Percentiles rank a stretch among this genome's conserved stretches.
Evolutionary conservation across 2,888 invertebrate species (phyloP).

Genomic region (Polydrusus tereticollis): DNA sequence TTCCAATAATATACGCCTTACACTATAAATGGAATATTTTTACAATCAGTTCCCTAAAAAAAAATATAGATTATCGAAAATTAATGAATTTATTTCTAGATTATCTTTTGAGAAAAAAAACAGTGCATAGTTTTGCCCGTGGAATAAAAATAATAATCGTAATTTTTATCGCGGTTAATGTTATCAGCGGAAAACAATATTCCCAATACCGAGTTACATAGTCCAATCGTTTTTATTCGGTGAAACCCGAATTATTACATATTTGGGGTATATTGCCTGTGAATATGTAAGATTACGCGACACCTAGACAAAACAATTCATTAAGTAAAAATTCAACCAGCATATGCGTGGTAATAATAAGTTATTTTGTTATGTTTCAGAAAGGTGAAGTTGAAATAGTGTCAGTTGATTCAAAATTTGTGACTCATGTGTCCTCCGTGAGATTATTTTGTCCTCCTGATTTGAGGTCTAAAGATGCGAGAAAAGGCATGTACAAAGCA

Average conservation of each 20-base stretch:
- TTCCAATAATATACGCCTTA: too few relatives aligned
- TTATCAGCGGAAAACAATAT: background rate
- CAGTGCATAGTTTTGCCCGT: background rate
- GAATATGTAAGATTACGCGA: background rate
- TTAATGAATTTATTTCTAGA: too few relatives aligned
- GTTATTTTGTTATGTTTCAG: slow-evolving; percentile 67
- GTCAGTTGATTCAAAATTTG: slow-evolving; percentile 84
- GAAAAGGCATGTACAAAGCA: slow-evolving; percentile 87
- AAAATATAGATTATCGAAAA: too few relatives aligned
- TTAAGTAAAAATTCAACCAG: background rate
- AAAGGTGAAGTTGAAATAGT: slow-evolving; percentile 91
- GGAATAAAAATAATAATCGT: background rate
- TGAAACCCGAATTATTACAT: background rate
- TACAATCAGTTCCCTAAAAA: too few relatives aligned
- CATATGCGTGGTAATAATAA: too few relatives aligned
- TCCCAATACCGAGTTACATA: background rate
- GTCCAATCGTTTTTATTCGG: background rate
- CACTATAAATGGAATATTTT: too few relatives aligned
- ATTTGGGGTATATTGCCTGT: background rate
- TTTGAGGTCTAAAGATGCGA: slow-evolving; percentile 85
- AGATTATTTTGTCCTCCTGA: slow-evolving; percentile 93
- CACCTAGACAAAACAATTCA: background rate
- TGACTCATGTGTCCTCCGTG: slow-evolving; percentile 90
- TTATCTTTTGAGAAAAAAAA: background rate
- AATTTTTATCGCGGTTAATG: slow-evolving; percentile 3